Evolutionary conservation across 1,140 invertebrate genomes (phyloP).

Genomic region (Stegodyphus dumicola): DNA sequence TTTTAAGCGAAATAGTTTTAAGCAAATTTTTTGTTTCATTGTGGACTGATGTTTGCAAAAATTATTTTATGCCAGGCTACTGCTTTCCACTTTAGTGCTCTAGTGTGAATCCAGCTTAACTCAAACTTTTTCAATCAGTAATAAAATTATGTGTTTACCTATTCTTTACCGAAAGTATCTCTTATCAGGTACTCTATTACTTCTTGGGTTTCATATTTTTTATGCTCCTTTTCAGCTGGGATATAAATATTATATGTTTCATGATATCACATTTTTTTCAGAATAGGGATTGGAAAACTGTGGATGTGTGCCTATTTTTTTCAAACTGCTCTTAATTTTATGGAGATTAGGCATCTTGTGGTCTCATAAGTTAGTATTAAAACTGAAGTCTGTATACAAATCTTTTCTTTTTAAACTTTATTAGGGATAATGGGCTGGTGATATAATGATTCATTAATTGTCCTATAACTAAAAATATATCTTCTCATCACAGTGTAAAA

Average conservation of each 20-base stretch:
- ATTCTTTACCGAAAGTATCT: no score
- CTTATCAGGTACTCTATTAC: no score
- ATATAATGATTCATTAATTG: not conserved
- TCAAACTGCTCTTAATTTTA: slow-evolving; percentile 58
- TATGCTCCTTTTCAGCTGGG: slow-evolving; percentile 31
- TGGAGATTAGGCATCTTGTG: slow-evolving; percentile 46
- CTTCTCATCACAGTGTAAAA: no score
- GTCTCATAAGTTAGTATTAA: slow-evolving; percentile 61
- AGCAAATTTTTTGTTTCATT: no score
- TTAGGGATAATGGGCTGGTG: not conserved
- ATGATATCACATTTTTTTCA: slow-evolving; percentile 57
- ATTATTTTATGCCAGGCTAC: no score
- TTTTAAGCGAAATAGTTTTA: no score
- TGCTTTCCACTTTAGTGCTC: no score
- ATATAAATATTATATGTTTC: slow-evolving; percentile 37
- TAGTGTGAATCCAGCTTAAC: no score
- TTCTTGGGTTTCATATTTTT: not conserved
- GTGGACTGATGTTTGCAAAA: no score
- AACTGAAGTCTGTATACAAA: slow-evolving; percentile 54
- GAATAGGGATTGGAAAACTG: slow-evolving; percentile 55
- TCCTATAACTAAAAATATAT: no score
- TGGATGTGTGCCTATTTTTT: slow-evolving; percentile 55
- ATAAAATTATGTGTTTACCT: no score
- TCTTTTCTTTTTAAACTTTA: slow-evolving; percentile 51
- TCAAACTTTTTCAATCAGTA: no score